Percentiles rank a stretch among this genome's conserved stretches.
Conservation (phyloP, 2,797 vertebrate genomes). For the Botia almorhae region DNA sequence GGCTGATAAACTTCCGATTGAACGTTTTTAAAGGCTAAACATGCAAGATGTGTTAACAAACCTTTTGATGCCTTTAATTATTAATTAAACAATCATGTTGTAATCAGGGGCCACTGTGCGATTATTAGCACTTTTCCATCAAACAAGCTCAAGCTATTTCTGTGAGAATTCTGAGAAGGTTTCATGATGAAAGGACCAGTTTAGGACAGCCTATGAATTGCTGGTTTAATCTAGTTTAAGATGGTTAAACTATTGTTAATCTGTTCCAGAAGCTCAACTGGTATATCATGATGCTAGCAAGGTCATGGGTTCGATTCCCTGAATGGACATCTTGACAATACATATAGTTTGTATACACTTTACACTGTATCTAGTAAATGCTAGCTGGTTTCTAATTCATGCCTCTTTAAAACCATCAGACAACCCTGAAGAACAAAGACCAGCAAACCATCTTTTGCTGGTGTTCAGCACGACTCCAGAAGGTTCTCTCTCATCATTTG, state of each 20-base stretch:
- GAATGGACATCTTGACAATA: background rate
- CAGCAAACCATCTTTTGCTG: background rate
- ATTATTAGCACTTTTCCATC: background rate
- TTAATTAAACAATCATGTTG: conserved; percentile 14
- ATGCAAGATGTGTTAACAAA: conserved; percentile 8
- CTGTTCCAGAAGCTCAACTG: background rate
- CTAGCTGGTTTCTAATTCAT: too few species aligned
- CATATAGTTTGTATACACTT: background rate
- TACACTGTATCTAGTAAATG: too few species aligned
- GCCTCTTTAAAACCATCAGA: background rate
- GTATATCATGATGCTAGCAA: background rate
- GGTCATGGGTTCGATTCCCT: background rate
- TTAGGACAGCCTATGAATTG: background rate
- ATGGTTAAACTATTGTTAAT: too few species aligned
- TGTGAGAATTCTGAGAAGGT: background rate
- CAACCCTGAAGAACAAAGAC: background rate
- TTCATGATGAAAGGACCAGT: background rate
- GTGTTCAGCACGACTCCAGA: background rate
- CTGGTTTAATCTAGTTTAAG: background rate
- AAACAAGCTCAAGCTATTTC: background rate
- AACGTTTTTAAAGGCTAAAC: conserved; percentile 14
- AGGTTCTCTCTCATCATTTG: conserved; percentile 50
- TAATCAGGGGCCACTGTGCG: background rate
- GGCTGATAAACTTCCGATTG: conserved; percentile 5
- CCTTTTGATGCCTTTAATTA: conserved; percentile 9